Base-by-base conservation (phyloP, 64 coral and sea anemone species). In the Montipora capricornis region DNA sequence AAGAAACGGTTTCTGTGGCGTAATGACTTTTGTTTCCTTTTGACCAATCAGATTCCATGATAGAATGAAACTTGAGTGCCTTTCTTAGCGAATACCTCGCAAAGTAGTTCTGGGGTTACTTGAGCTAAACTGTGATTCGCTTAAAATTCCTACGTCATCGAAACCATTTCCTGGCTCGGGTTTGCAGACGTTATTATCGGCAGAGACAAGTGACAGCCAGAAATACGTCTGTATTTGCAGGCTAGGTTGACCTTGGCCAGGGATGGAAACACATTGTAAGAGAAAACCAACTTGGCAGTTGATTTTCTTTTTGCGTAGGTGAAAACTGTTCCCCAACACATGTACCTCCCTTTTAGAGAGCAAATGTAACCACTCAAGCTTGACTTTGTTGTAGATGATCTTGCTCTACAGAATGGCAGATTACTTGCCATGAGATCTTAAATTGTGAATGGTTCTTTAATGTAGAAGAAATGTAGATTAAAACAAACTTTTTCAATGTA, bases 21-120 rank as follows among this genome's bases (percentile, higher is more conserved):
- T 48, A 78, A 78, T 78, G 37, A 74, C 70, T 74, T 74, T 74
- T 74, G 70, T 26, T 74, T 74, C 70, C 24, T 24, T 48, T 78
- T 78, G 45, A 24, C 75, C 75, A 78, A 78, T 78, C 75, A 78
- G 75, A 78, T 78, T 78, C 75, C 75, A 78, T 78, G 75, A 78
- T 48, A 78, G 75, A 78, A 78, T 78, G 75, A 78, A 46, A 78
- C 75, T 78, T 49, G 75, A 78, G 75, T 78, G 75, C 75, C 44
- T 24, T 24, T 78, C 75, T 4, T 49, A 78, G 75, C 44, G 75
- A 78, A 78, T 78, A 78, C 75, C 75, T 78, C 22, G 70, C 19
- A 17, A 20, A 74, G 70, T 74, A 74, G 70, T 74, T 74, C 70
- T 74, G 70, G 70, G 70, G 70, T 37, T 74, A 74, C 70, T 74